These are phyloP conservation scores for Bombus waltoni DNA, from an alignment of 1,140 invertebrate species.

Conservation along the genomic window DNA sequence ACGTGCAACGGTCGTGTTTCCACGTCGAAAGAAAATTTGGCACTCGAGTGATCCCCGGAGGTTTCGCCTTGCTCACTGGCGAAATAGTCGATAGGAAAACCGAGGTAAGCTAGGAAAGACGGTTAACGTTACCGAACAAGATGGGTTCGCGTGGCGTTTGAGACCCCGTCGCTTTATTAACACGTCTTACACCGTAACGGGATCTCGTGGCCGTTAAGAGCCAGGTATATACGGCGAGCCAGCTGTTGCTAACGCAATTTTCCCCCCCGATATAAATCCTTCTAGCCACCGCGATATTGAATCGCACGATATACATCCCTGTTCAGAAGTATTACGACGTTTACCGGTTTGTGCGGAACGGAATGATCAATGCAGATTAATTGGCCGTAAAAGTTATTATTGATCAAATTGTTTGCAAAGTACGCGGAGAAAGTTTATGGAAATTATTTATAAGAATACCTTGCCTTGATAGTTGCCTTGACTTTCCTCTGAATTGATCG, in stretches of 20 bases:
- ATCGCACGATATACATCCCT: constrained; percentile 65
- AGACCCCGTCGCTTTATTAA: constrained; percentile 70
- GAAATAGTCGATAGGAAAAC: constrained; percentile 10
- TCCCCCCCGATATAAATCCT: constrained; percentile 72
- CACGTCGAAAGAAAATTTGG: constrained; percentile 56
- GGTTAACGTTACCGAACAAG: constrained; percentile 44
- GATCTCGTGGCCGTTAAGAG: constrained; percentile 63
- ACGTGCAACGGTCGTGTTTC: constrained; percentile 45
- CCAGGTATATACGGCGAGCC: constrained; percentile 58
- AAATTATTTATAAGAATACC: no score
- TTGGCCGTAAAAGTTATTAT: background rate
- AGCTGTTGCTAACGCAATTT: constrained; percentile 76
- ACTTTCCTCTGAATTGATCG: no score
- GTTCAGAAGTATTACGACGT: background rate
- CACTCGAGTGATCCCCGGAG: constrained; percentile 46
- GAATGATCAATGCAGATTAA: background rate
- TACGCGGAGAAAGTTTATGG: no score
- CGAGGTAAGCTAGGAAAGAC: background rate
- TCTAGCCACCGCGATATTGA: constrained; percentile 68
- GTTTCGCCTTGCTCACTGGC: constrained; percentile 12
- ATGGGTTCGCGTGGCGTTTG: constrained; percentile 40
- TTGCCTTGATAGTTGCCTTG: no score
- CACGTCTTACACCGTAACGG: constrained; percentile 69
- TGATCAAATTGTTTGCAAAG: no score
- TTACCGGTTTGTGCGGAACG: background rate